Percentiles rank a stretch among this genome's conserved stretches.
Evolutionary conservation across 2,113 vertebrate genomes (phyloP).

Genomic region (Paradisaea rubra): DNA sequence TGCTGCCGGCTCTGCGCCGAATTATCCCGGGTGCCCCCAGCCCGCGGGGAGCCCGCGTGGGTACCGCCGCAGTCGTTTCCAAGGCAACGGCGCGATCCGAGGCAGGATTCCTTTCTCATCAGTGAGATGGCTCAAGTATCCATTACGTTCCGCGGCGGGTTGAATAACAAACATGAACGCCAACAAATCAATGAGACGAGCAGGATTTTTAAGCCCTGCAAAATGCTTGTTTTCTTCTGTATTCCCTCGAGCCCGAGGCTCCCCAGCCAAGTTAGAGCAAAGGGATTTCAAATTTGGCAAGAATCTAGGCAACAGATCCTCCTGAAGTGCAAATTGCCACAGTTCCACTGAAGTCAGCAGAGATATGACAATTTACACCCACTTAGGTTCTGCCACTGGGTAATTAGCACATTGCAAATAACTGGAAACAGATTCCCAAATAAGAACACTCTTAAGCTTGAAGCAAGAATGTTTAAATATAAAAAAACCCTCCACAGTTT

Average conservation of each 20-base stretch:
- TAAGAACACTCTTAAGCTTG: slow-evolving; percentile 7
- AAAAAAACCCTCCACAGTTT: not conserved
- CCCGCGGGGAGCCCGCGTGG: not conserved
- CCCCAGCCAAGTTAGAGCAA: slow-evolving; percentile 18
- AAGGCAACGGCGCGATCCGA: not conserved
- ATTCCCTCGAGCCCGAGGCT: slow-evolving; percentile 24
- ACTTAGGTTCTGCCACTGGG: slow-evolving; percentile 59
- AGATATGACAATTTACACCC: slow-evolving; percentile 62
- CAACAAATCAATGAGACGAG: not conserved
- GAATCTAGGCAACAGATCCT: slow-evolving; percentile 48
- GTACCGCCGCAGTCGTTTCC: not conserved
- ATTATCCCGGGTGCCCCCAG: not conserved
- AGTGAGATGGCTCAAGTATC: not conserved
- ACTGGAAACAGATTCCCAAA: slow-evolving; percentile 55
- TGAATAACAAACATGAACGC: not conserved
- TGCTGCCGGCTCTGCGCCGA: not conserved
- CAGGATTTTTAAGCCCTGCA: not conserved
- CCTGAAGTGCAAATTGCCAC: slow-evolving; percentile 55
- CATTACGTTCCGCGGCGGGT: not conserved
- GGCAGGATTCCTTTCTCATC: not conserved
- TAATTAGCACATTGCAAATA: slow-evolving; percentile 65
- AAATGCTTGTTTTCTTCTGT: not conserved
- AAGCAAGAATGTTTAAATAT: slow-evolving; percentile 4
- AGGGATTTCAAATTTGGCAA: slow-evolving; percentile 46
- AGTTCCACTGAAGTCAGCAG: slow-evolving; percentile 57